Percentiles rank a stretch among this genome's conserved stretches.
phyloP scores from a whole-genome alignment of 1,140 invertebrate species.

The Lasioglossum albipes region DNA sequence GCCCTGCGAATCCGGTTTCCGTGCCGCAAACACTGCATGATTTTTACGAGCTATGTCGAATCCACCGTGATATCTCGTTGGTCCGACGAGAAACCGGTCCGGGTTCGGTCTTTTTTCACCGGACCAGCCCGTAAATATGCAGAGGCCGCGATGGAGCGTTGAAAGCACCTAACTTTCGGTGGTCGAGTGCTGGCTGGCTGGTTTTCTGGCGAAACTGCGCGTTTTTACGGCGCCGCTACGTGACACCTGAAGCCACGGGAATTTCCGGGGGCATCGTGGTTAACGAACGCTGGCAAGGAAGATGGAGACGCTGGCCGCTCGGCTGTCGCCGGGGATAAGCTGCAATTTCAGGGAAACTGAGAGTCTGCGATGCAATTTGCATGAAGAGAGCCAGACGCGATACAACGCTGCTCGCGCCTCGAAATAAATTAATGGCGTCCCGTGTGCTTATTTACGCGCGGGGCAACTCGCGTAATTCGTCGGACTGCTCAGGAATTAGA shows the following conservation, averaged over 20 bases:
- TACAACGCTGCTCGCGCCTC: background rate
- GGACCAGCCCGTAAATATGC: constrained; percentile 10
- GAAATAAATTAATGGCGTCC: background rate
- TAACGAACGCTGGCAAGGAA: constrained; percentile 29
- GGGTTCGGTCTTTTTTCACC: background rate
- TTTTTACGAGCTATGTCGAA: constrained; percentile 16
- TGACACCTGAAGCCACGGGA: constrained; percentile 18
- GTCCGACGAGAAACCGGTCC: background rate
- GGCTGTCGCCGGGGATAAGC: constrained; percentile 21
- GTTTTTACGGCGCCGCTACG: constrained; percentile 20
- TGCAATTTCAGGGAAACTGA: constrained; percentile 10
- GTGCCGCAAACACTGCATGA: background rate
- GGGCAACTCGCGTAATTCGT: background rate
- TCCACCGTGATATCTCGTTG: background rate
- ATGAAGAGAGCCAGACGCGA: background rate
- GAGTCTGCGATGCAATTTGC: constrained; percentile 26
- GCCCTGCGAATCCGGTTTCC: background rate
- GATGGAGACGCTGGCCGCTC: constrained; percentile 8
- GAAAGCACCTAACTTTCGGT: constrained; percentile 7
- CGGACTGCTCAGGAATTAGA: background rate
- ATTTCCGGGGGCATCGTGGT: constrained; percentile 5
- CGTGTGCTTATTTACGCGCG: background rate
- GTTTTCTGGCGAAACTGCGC: background rate
- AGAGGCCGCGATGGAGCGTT: background rate
- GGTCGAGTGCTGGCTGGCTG: too few relatives aligned